These are phyloP conservation scores for Mixornis gularis DNA, from an alignment of 2,113 vertebrate species.

Conservation along the genomic window DNA sequence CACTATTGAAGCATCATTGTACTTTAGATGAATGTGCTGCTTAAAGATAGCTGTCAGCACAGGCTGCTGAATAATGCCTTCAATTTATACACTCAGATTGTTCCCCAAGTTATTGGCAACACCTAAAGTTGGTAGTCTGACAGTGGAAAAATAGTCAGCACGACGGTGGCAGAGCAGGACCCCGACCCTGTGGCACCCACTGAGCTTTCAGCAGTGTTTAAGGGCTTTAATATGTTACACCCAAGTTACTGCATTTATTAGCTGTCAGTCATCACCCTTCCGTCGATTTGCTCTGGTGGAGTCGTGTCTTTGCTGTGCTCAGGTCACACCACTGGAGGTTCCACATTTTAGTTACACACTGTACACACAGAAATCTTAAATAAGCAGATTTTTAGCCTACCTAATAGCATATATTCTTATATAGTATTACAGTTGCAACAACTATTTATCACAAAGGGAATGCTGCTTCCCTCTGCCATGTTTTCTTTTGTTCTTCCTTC, in stretches of 20 bases:
- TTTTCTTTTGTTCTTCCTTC: not conserved
- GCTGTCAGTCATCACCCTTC: not conserved
- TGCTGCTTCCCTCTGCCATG: not conserved
- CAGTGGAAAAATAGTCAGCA: accelerated
- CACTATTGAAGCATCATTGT: not conserved
- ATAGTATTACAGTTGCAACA: not conserved
- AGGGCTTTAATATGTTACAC: accelerated
- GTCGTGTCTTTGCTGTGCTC: not conserved
- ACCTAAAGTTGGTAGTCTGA: not conserved
- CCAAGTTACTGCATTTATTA: not conserved
- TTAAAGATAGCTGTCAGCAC: not conserved
- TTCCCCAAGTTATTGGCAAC: not conserved
- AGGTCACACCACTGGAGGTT: not conserved
- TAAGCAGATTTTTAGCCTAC: not conserved
- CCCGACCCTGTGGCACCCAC: not conserved
- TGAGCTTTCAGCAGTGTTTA: not conserved
- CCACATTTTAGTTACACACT: accelerated
- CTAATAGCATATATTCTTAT: not conserved
- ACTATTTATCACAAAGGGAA: not conserved
- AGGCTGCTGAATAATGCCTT: not conserved
- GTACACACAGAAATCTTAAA: not conserved
- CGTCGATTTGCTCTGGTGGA: not conserved
- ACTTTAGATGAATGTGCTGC: not conserved
- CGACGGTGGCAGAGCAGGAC: not conserved
- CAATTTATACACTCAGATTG: not conserved